Evolutionary conservation across 2,888 invertebrate genomes (phyloP).

Genomic region (Formica aserva): DNA sequence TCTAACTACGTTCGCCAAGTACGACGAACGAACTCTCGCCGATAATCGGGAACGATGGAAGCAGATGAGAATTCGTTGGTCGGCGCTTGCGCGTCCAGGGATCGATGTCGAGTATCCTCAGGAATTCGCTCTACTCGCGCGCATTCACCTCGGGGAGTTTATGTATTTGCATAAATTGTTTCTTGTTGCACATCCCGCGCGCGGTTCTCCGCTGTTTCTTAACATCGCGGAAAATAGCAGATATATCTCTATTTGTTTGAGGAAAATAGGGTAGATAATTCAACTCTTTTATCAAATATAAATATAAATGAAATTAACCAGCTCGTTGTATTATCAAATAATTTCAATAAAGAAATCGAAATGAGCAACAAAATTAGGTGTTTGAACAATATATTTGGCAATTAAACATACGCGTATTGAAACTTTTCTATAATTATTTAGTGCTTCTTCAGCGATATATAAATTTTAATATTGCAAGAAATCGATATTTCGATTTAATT

Average conservation of each 20-base stretch:
- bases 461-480: too few relatives aligned
- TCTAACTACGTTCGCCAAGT: conserved; percentile 26
- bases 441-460: too few relatives aligned
- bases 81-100: conserved; percentile 75
- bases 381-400: too few relatives aligned
- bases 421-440: too few relatives aligned
- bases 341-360: not conserved
- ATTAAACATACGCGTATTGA: too few relatives aligned
- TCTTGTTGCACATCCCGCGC: not conserved
- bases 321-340: not conserved
- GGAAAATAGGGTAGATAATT: not conserved
- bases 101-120: conserved; percentile 68
- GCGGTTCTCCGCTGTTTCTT: not conserved
- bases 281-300: not conserved
- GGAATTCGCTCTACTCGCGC: conserved; percentile 45
- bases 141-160: not conserved
- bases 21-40: conserved; percentile 34
- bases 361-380: not conserved
- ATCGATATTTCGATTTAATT: too few relatives aligned
- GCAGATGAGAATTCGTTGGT: conserved; percentile 59
- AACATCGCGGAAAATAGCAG: not conserved
- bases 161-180: conserved; percentile 11
- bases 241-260: not conserved
- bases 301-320: not conserved
- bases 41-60: conserved; percentile 53